Percentiles rank a stretch among this genome's conserved stretches.
Conservation (phyloP, 1,140 invertebrate genomes). For the Conus ventricosus region DNA sequence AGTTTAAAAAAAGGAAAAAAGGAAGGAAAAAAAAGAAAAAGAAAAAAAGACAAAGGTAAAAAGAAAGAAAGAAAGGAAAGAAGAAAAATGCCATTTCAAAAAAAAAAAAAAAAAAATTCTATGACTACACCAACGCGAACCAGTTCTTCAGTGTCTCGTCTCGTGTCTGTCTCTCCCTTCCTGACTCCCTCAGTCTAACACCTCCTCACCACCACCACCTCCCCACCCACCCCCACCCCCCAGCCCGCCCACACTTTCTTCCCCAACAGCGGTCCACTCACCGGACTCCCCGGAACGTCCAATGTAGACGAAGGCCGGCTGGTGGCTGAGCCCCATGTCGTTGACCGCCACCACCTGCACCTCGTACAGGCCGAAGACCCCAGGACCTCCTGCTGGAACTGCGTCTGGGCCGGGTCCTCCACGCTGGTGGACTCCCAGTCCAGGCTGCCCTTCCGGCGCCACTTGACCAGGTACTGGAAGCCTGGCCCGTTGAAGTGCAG, state of each 20-base stretch:
- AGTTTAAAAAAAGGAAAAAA: too few species aligned
- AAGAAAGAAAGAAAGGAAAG: too few species aligned
- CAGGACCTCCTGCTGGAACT: conserved; percentile 77
- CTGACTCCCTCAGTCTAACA: too few species aligned
- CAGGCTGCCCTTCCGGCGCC: conserved; percentile 61
- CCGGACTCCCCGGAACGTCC: conserved; percentile 96
- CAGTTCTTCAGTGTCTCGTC: too few species aligned
- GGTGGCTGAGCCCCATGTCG: conserved; percentile 89
- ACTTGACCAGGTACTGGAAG: conserved; percentile 94
- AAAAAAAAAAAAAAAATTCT: too few species aligned
- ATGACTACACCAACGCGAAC: too few species aligned
- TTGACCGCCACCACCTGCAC: conserved; percentile 96
- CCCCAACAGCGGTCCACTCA: conserved; percentile 42
- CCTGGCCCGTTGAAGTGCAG: conserved; percentile 97
- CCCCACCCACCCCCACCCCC: not conserved
- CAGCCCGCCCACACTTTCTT: not conserved
- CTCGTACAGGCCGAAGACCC: conserved; percentile 88
- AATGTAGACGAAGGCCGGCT: conserved; percentile 82
- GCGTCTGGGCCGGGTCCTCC: conserved; percentile 77
- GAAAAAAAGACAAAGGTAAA: too few species aligned
- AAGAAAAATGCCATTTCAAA: too few species aligned
- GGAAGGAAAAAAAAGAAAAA: too few species aligned
- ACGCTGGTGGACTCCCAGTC: conserved; percentile 62
- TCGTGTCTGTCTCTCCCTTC: too few species aligned
- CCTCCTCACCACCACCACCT: not conserved